A percentile compares a stretch with the other conserved stretches of the same genome.
These are phyloP conservation scores for Scomber scombrus DNA, from an alignment of 2,113 vertebrate genomes.

Conservation along the genomic window DNA sequence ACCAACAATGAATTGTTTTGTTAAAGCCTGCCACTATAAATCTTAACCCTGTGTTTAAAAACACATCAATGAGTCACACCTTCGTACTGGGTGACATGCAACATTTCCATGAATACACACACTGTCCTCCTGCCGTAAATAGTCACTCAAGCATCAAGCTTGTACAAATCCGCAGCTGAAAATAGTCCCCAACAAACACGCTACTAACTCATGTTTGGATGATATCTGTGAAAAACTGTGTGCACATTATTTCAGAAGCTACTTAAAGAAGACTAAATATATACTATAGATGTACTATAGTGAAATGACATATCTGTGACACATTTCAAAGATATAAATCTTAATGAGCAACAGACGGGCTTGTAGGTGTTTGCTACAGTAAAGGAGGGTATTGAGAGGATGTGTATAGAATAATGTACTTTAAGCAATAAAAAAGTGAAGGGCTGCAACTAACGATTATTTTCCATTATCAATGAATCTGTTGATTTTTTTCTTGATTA, in stretches of 20 bases:
- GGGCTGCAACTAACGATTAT: no score
- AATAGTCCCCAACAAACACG: neutral
- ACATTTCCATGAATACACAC: neutral
- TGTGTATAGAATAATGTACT: no score
- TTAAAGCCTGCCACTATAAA: neutral
- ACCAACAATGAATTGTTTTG: neutral
- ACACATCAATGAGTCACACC: constrained; percentile 1
- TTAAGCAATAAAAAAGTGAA: no score
- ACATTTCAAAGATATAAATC: neutral
- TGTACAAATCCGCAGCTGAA: neutral
- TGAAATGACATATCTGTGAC: neutral
- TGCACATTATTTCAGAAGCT: neutral
- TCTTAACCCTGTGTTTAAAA: neutral
- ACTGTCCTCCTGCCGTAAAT: neutral
- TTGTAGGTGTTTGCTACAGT: neutral
- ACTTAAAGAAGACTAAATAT: neutral
- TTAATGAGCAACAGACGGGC: neutral
- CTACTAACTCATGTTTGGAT: neutral
- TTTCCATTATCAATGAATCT: no score
- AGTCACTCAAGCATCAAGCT: neutral
- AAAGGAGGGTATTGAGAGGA: neutral
- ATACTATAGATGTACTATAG: neutral
- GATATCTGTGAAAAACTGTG: neutral
- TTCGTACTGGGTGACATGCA: neutral
- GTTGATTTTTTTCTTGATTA: no score